A percentile compares a stretch with the other conserved stretches of the same genome.
Evolutionary conservation across 2,797 vertebrate genomes (phyloP).

Genomic region (Falco columbarius): DNA sequence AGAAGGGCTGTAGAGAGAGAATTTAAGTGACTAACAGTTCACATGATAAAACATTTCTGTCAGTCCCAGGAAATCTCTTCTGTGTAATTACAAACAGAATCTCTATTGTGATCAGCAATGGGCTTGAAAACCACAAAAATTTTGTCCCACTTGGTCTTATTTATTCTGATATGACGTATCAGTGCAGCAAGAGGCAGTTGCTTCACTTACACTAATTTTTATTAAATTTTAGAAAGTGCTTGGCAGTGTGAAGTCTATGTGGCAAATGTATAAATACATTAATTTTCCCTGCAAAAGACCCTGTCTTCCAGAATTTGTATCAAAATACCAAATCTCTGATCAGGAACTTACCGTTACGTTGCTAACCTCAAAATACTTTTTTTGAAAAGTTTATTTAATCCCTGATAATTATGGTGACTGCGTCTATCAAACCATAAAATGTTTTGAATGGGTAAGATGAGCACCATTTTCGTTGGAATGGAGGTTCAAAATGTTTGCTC

Average conservation of each 20-base stretch:
- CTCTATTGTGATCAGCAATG: background rate
- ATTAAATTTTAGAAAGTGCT: background rate
- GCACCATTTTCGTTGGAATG: background rate
- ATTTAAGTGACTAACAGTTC: background rate
- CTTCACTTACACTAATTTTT: background rate
- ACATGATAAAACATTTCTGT: background rate
- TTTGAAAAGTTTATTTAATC: background rate
- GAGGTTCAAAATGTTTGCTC: background rate
- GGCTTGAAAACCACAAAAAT: background rate
- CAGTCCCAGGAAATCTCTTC: background rate
- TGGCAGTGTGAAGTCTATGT: background rate
- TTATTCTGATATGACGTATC: background rate
- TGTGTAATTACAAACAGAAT: background rate
- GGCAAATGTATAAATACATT: background rate
- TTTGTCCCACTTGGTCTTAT: background rate
- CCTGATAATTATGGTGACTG: background rate
- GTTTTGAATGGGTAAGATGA: background rate
- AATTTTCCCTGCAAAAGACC: background rate
- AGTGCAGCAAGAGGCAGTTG: background rate
- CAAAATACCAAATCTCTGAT: background rate
- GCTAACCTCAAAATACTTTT: background rate
- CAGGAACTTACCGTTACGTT: background rate
- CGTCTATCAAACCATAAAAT: background rate
- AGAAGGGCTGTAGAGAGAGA: background rate
- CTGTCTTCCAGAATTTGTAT: background rate